These are phyloP conservation scores for Natator depressus DNA, from an alignment of 2,113 vertebrate genomes.

Conservation along the genomic window DNA sequence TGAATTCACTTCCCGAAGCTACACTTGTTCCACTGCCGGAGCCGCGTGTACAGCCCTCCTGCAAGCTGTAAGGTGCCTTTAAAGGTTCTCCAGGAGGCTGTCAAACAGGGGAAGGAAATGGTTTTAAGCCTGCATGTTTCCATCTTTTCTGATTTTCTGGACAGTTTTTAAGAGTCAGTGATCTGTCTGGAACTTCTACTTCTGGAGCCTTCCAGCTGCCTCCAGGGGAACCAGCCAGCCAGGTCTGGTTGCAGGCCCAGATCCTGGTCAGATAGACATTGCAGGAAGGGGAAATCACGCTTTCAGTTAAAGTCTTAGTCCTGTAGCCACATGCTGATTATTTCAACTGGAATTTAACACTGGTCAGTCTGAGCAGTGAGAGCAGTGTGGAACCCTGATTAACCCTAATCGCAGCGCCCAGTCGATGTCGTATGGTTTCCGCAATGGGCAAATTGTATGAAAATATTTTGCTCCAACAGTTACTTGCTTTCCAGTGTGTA, in stretches of 20 bases:
- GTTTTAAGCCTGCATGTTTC: background rate
- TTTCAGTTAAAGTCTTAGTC: slow-evolving; percentile 25
- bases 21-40: background rate
- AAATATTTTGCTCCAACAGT: too few relatives aligned
- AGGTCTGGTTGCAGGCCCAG: rapidly evolving
- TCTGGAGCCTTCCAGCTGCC: background rate
- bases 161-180: background rate
- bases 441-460: background rate
- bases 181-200: background rate
- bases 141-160: background rate
- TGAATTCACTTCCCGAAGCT: background rate
- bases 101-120: rapidly evolving
- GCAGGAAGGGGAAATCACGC: slow-evolving; percentile 5
- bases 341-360: slow-evolving; percentile 30
- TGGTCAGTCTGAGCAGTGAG: background rate
- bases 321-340: background rate
- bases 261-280: background rate
- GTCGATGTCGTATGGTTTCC: rapidly evolving
- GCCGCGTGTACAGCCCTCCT: background rate
- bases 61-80: background rate
- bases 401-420: background rate
- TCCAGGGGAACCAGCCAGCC: rapidly evolving
- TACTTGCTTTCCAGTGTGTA: too few relatives aligned
- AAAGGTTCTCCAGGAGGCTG: background rate
- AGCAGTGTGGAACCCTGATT: background rate